Evolutionary conservation across 1,140 invertebrate species (phyloP), one percentile per base, ranked within the genome.

Genomic region (Drosophila parvula): DNA sequence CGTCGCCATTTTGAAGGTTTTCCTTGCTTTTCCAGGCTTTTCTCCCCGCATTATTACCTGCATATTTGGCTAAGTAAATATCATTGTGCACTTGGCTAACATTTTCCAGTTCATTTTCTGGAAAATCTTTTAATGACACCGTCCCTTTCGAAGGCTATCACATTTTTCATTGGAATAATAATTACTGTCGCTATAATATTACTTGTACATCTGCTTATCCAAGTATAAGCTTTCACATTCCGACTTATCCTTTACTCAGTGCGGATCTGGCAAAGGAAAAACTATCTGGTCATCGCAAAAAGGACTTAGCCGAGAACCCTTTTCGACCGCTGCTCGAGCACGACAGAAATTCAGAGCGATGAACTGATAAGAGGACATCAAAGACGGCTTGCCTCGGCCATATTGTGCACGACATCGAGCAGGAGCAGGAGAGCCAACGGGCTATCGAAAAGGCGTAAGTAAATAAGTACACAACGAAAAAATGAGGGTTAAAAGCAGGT

Each of bases 311-410:
- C 51, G 69, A 71, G 44, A 85, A 86, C 83, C 82, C 79, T 86
- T 86, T 86, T 69, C n/a, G 69, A 73, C 44, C 38, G 65, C 43
- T 59, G n/a, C 51, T 73, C 43, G 12, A 58, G 47, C 48, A 44
- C 40, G 40, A 57, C 44, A 81, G 53, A 56, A 65, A 74, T 61
- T 43, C 62, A 78, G 63, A 51, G 57, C 83, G 83, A 86, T 88
- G 83, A 79, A 88, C 83, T 73, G 83, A 86, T 86, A 88, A 78
- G 80, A 57, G 61, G 45, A 88, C 83, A 86, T 86, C 83, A 86
- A 86, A 86, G 83, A 73, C 43, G 45, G 45, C 7, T 48, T 12
- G 59, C 59, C 73, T 77, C 45, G 53, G 40, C 40, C 64, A 80
- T 68, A 84, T 79, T 83, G 76, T 47, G 74, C 64, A 65, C 53